Evolutionary conservation across 2,797 vertebrate genomes (phyloP).

Genomic region (Sebastolobus alascanus): DNA sequence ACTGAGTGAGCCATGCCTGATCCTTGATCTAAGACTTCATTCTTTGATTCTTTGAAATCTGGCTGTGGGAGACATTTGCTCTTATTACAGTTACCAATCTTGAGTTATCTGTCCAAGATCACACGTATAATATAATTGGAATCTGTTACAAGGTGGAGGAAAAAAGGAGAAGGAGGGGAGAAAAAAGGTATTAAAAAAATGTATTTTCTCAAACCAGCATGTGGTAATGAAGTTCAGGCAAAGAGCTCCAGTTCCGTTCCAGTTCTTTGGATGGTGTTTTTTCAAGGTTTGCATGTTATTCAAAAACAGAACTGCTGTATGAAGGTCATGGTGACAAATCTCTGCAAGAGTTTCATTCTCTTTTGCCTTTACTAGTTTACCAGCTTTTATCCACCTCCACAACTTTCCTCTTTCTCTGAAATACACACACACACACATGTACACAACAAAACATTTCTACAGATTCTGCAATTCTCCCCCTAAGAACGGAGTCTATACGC

Average conservation of each 20-base stretch:
- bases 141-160: constrained; percentile 7
- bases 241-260: not conserved
- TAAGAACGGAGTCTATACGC: constrained; percentile 28
- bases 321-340: constrained; percentile 48
- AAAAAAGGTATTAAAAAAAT: not conserved
- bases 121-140: constrained; percentile 10
- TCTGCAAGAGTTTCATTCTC: constrained; percentile 25
- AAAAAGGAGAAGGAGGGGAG: not conserved
- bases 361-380: constrained; percentile 31
- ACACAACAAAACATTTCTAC: constrained; percentile 38
- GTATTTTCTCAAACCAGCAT: constrained; percentile 20
- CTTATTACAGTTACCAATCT: constrained; percentile 18
- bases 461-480: constrained; percentile 29
- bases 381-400: constrained; percentile 17
- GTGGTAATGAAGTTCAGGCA: constrained; percentile 13
- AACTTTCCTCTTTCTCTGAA: constrained; percentile 6
- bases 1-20: constrained; percentile 11
- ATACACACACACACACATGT: constrained; percentile 2
- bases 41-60: constrained; percentile 33
- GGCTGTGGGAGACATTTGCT: constrained; percentile 24
- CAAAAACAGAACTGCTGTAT: constrained; percentile 20
- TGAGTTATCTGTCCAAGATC: constrained; percentile 26
- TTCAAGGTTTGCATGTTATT: constrained; percentile 29
- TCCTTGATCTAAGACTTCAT: constrained; percentile 26
- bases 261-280: not conserved